Evolutionary conservation across 2,888 invertebrate genomes (phyloP), one percentile per base, ranked within the genome.

Genomic region (Cremastobaeus sp.): DNA sequence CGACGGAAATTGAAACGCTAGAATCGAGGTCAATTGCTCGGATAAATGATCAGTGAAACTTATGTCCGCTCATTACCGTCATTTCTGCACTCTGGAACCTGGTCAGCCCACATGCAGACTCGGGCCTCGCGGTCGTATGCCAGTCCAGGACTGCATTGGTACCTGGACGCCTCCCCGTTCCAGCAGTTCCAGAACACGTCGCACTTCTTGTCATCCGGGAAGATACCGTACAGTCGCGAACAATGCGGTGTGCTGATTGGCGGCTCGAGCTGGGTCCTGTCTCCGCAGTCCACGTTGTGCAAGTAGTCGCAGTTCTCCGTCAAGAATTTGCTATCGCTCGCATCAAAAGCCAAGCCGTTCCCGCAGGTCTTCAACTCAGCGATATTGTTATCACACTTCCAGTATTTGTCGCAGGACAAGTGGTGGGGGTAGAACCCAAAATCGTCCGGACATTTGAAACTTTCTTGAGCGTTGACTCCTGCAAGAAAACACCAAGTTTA

Each of bases 141-240:
- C 50, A 97, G 91, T 80, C 97, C 97, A 82, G 97, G 96, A 80
- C 96, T 96, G 90, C 97, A 97, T 88, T 96, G 96, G 89, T 97
- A 97, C 83, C 95, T 92, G 85, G 96, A 96, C 3, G 96, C 93
- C 88, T 97, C 96, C 54, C 97, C 97, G 89, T 96, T 96, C 96
- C 97, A 97, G 89, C 97, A 97, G 89, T 96, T 96, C 95, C 96
- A 97, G 94, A 97, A 97, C 11, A 95, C 94, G 89, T 96, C 95
- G 88, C 97, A 97, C 88, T 96, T 95, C 80, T 89, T 90, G 59
- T 93, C 94, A 85, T 97, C 96, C 76, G 96, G 89, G 91, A 96
- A 97, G 90, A 97, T 96, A 84, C 97, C 97, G 88, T 96, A 97
- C 79, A 97, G 89, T 69, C 96, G 91, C 41, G 93, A 88, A 87